These are phyloP conservation scores for Aphis craccivora DNA, from an alignment of 1,140 invertebrate species.

Conservation along the genomic window DNA sequence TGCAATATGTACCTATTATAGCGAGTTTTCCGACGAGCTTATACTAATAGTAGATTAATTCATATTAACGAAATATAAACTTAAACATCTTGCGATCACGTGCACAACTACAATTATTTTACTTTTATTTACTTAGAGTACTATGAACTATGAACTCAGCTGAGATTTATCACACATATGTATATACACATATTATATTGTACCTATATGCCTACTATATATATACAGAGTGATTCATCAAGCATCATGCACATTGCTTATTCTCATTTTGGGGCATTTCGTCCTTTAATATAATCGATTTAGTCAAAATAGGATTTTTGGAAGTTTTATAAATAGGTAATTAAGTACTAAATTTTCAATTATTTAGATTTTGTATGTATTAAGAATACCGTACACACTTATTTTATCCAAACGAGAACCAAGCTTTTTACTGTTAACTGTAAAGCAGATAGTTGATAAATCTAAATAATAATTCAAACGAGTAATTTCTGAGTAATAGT, in stretches of 20 bases:
- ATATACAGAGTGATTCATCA: background rate
- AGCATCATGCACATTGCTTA: background rate
- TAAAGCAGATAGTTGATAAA: background rate
- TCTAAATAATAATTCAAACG: too few relatives aligned
- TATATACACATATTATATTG: background rate
- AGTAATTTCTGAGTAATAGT: background rate
- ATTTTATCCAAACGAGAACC: background rate
- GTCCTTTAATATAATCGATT: background rate
- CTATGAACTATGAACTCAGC: background rate
- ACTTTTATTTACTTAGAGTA: background rate
- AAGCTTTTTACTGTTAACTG: background rate
- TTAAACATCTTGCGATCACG: background rate
- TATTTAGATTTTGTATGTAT: background rate
- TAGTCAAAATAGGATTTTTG: too few relatives aligned
- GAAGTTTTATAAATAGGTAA: too few relatives aligned
- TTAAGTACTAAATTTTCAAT: too few relatives aligned
- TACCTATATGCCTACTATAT: background rate
- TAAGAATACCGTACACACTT: background rate
- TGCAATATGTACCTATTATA: background rate
- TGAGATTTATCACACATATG: background rate
- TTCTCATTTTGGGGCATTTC: background rate
- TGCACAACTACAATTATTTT: background rate
- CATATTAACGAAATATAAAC: background rate
- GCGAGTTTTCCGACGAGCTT: background rate
- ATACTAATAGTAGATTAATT: background rate